phyloP scores from a whole-genome alignment of 2,888 invertebrate species.

The Acrocyrtus sp. region DNA sequence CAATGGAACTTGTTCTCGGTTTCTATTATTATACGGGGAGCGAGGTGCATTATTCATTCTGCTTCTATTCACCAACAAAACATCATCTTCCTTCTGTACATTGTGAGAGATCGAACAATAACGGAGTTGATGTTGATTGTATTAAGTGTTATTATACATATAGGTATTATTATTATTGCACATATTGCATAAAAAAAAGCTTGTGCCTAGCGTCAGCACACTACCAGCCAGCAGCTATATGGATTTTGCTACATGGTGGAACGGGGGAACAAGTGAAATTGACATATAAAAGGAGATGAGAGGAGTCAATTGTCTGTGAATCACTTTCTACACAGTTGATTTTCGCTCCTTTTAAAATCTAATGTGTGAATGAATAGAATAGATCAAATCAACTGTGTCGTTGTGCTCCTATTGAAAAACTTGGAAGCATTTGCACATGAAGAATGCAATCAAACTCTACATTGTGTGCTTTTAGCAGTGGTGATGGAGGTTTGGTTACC shows the following conservation, averaged over 20 bases:
- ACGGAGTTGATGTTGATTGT: conserved; percentile 14
- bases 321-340: too few species aligned
- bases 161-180: conserved; percentile 22
- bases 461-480: too few species aligned
- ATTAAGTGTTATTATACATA: too few species aligned
- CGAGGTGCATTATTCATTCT: conserved; percentile 16
- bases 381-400: conserved; percentile 39
- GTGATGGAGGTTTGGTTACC: too few species aligned
- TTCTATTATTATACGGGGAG: not conserved
- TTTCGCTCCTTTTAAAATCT: conserved; percentile 10
- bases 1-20: conserved; percentile 34
- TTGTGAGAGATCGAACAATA: conserved; percentile 19
- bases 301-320: conserved; percentile 27
- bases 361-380: too few species aligned
- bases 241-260: too few species aligned
- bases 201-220: not conserved
- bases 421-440: too few species aligned
- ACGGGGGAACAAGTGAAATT: conserved; percentile 21
- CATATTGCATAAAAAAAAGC: too few species aligned
- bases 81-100: too few species aligned
- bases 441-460: too few species aligned
- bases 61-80: too few species aligned
- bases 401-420: conserved; percentile 11
- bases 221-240: not conserved
- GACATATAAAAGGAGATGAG: conserved; percentile 5